Percentiles rank a stretch among this genome's conserved stretches.
Conservation (phyloP, 2,888 invertebrate genomes). For the Lobophora halterata region DNA sequence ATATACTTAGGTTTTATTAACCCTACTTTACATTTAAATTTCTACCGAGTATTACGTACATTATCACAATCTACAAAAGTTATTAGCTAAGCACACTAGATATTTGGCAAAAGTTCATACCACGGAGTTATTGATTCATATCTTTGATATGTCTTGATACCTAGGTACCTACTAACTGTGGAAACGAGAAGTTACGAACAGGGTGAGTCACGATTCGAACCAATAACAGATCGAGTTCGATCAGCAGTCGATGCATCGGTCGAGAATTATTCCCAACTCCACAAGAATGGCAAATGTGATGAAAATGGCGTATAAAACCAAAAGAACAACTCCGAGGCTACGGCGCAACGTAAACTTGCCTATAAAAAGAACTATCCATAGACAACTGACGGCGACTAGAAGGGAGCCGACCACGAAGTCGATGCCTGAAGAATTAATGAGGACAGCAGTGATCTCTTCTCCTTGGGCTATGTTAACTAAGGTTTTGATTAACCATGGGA, state of each 20-base stretch:
- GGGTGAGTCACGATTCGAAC: too few relatives aligned
- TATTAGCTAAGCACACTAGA: too few relatives aligned
- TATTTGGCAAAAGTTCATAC: too few relatives aligned
- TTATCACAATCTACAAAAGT: conserved; percentile 8
- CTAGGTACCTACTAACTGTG: too few relatives aligned
- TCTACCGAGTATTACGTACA: conserved; percentile 5
- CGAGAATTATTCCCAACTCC: conserved; percentile 86
- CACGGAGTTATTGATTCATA: too few relatives aligned
- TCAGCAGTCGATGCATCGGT: conserved; percentile 26
- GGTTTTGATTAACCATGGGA: conserved; percentile 92
- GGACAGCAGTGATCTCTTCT: conserved; percentile 73
- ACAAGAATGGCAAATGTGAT: conserved; percentile 88
- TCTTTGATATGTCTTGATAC: too few relatives aligned
- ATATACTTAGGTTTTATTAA: too few relatives aligned
- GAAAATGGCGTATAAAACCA: conserved; percentile 84
- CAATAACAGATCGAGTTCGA: background rate
- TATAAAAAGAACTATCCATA: conserved; percentile 85
- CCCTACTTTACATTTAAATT: too few relatives aligned
- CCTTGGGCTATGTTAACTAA: conserved; percentile 74
- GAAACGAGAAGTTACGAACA: too few relatives aligned
- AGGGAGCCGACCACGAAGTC: conserved; percentile 91
- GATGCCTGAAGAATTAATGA: conserved; percentile 89
- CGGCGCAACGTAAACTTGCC: conserved; percentile 87
- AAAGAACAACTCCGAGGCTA: conserved; percentile 83
- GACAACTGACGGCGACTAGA: conserved; percentile 85